Evolutionary conservation across 2,797 vertebrate genomes (phyloP).

Genomic region (Phrynocephalus vlangalii): DNA sequence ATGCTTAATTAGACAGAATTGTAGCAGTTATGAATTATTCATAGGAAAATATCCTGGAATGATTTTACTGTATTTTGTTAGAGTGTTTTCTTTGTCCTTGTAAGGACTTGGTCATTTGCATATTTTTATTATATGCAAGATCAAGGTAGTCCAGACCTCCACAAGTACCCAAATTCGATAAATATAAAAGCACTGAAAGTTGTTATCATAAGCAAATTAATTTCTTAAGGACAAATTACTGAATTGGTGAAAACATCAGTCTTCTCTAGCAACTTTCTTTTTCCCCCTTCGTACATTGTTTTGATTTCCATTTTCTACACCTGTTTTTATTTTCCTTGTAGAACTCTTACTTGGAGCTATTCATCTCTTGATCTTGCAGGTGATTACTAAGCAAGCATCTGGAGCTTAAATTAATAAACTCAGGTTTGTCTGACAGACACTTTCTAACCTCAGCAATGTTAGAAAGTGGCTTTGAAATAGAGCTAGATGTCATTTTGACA

Average conservation of each 20-base stretch:
- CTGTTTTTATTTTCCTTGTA: background rate
- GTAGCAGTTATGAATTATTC: background rate
- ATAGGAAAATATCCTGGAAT: conserved; percentile 1
- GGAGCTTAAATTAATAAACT: too few species aligned
- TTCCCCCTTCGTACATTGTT: background rate
- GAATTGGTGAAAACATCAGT: background rate
- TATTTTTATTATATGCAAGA: background rate
- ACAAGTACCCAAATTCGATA: background rate
- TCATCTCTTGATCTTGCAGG: background rate
- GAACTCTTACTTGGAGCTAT: background rate
- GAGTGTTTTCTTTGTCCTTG: background rate
- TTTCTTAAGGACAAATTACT: background rate
- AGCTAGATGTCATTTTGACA: background rate
- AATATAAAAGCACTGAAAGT: background rate
- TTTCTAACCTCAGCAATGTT: background rate
- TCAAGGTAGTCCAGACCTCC: background rate
- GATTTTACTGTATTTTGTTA: background rate
- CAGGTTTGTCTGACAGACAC: too few species aligned
- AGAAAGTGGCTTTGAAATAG: background rate
- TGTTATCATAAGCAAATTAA: background rate
- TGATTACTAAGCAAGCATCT: too few species aligned
- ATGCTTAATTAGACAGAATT: background rate
- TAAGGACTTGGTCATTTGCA: background rate
- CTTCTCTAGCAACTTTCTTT: background rate
- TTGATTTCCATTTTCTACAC: background rate